Base-by-base conservation (phyloP, 2,797 vertebrate species). In the Melanotaenia nigrans region DNA sequence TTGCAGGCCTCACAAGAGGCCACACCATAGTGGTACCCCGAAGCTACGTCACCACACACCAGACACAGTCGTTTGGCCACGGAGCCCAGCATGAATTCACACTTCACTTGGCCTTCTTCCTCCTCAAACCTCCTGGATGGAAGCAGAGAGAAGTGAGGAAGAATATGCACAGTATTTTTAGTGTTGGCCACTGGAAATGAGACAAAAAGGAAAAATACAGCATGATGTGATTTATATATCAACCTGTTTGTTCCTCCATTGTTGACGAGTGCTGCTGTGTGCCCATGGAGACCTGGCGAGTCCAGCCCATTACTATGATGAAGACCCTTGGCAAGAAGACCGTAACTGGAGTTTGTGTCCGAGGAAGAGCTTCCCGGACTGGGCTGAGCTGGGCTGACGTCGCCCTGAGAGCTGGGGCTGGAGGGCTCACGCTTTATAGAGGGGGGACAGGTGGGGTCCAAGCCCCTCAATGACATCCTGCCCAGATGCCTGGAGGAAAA, bases 1-100 rank as follows among this genome's bases (percentile, higher is more conserved):
- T 99, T 99, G 93, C 98, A 99, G 93, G 98, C 98, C 86, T 99
- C 98, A 1, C 98, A 99, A 10, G 98, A 99, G 35, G 97, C 98
- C 72, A 99, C 97, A 1, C 98, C 98, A 0, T 99, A 99, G 94
- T 99, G 98, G 93, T 98, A 99, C 68, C 98, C 98, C 9, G 97
- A 99, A 0, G 96, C 98, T 75, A 98, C 96, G 83, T 99, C 98
- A 5, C 97, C 98, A 12, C 97, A 99, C 91, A 99, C 98, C 87
- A 99, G 95, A 83, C 98, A 99, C 89, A 97, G 84, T 80, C 98
- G 96, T 93, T 99, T 99, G 90, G 96, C 96, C 93, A 97, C 96
- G 1, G 97, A 95, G 89, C 96, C 96, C 87, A 97, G 95, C 95
- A 97, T 97, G 79, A 96, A 99, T 89, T 97, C 96, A 61, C 96